A percentile compares a stretch with the other conserved stretches of the same genome.
Conservation (phyloP, 2,113 vertebrate species). For the Rhipidura dahli region DNA sequence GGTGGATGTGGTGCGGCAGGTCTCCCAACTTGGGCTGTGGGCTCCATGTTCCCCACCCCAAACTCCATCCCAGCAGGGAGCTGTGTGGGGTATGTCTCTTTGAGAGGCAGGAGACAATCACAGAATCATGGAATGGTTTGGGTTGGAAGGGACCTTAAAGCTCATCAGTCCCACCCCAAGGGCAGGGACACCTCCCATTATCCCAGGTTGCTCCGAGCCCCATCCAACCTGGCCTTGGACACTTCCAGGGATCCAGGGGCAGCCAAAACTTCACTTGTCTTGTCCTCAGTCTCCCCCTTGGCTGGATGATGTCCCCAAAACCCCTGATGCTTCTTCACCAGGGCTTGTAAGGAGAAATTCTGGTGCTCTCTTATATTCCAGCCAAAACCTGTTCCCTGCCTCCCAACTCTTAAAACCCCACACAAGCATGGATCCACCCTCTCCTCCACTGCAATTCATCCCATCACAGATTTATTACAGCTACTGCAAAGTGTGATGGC, state of each 20-base stretch:
- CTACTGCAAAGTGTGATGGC: background rate
- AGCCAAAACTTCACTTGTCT: background rate
- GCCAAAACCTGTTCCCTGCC: background rate
- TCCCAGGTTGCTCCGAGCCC: background rate
- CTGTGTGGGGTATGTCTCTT: rapidly evolving
- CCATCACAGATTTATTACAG: background rate
- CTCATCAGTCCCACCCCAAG: background rate
- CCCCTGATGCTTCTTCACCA: background rate
- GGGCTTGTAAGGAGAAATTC: background rate
- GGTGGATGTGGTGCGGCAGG: rapidly evolving
- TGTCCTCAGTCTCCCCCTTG: background rate
- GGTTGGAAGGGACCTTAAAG: background rate
- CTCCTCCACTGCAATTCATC: background rate
- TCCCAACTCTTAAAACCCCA: background rate
- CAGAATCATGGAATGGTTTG: background rate
- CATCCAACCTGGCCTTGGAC: background rate
- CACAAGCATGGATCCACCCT: background rate
- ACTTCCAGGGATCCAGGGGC: background rate
- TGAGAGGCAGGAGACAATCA: background rate
- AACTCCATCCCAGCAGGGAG: background rate
- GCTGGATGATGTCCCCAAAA: background rate
- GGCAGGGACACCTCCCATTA: background rate
- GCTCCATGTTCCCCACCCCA: rapidly evolving
- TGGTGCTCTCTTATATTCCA: rapidly evolving
- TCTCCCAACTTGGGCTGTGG: background rate